These are phyloP conservation scores for Todiramphus saurophagus DNA, from an alignment of 2,113 vertebrate genomes.

Conservation along the genomic window DNA sequence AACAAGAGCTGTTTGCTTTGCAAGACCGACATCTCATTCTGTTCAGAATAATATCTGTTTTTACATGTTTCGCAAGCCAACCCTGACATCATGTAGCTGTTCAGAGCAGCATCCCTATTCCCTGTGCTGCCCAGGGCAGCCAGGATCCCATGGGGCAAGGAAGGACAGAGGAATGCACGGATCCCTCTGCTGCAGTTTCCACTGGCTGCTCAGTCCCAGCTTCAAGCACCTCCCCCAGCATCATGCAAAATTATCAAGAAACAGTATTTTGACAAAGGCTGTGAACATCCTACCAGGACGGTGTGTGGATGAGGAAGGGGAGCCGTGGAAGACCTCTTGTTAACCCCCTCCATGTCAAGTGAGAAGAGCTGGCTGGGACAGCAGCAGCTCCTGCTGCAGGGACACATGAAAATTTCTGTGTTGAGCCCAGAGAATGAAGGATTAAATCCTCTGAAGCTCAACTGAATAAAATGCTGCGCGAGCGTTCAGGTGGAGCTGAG, in stretches of 20 bases:
- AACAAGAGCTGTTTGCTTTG: background rate
- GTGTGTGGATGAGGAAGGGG: background rate
- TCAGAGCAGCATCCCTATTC: background rate
- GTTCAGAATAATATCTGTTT: background rate
- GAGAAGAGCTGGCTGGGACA: background rate
- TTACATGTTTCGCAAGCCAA: background rate
- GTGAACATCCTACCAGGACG: fast-evolving
- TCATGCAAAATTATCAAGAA: background rate
- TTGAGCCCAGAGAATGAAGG: background rate
- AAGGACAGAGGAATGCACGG: background rate
- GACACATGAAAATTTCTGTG: background rate
- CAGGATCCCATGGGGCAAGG: fast-evolving
- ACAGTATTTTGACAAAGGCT: background rate
- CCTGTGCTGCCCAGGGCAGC: background rate
- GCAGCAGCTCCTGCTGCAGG: background rate
- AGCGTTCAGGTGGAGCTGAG: background rate
- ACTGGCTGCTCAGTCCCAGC: background rate
- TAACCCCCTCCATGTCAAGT: background rate
- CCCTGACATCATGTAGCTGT: background rate
- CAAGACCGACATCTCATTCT: background rate
- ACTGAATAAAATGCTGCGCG: background rate
- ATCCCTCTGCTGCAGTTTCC: background rate
- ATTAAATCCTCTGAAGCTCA: background rate
- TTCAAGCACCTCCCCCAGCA: background rate
- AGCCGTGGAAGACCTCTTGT: background rate